phyloP scores from a whole-genome alignment of 2,888 invertebrate genomes.

The Diarsia mendica region DNA sequence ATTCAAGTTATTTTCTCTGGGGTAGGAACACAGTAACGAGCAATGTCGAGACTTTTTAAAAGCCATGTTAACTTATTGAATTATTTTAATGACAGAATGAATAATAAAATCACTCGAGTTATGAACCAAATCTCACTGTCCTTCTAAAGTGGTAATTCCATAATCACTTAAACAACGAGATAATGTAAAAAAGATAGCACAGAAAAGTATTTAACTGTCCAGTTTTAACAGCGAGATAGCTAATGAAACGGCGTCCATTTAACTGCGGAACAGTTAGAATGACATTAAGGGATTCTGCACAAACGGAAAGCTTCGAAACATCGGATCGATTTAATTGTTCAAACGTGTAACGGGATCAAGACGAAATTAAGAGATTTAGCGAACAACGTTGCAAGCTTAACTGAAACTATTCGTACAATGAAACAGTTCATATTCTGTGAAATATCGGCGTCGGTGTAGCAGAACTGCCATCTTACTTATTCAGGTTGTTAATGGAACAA shows the following conservation, averaged over 20 bases:
- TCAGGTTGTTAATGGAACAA: slow-evolving; percentile 43
- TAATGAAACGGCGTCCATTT: slow-evolving; percentile 57
- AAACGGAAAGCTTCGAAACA: slow-evolving; percentile 49
- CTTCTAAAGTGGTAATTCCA: neutral
- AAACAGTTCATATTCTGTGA: slow-evolving; percentile 15
- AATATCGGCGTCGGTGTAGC: slow-evolving; percentile 1
- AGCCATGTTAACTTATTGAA: neutral
- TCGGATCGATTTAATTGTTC: slow-evolving; percentile 58
- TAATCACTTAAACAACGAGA: slow-evolving; percentile 23
- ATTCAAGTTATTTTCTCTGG: slow-evolving; percentile 9
- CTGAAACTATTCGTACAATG: neutral
- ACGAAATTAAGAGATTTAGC: slow-evolving; percentile 51
- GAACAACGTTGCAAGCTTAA: slow-evolving; percentile 32
- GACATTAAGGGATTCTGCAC: slow-evolving; percentile 55
- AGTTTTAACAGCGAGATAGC: slow-evolving; percentile 43
- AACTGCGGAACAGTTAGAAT: slow-evolving; percentile 57
- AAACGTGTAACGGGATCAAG: slow-evolving; percentile 51
- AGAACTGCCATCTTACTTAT: slow-evolving; percentile 36
- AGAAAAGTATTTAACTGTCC: slow-evolving; percentile 40
- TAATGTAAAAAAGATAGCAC: slow-evolving; percentile 20
- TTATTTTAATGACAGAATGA: neutral
- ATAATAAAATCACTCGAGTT: neutral
- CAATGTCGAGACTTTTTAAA: neutral
- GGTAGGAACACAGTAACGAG: neutral
- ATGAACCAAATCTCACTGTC: slow-evolving; percentile 2